Conservation (phyloP, 2,113 vertebrate genomes). For the Tachycineta bicolor region DNA sequence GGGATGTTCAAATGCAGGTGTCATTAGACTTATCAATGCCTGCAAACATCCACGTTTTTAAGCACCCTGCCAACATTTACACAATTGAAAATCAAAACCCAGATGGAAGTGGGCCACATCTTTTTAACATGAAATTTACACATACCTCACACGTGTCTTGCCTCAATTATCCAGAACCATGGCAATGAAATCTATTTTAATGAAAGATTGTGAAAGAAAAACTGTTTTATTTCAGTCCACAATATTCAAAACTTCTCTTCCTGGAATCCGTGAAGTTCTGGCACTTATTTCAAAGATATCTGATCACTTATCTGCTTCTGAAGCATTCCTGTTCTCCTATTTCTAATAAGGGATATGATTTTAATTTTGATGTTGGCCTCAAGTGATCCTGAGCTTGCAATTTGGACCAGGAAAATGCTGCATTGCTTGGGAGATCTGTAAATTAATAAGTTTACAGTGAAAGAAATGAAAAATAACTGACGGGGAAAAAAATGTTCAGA, state of each 20-base stretch:
- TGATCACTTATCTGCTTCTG: not conserved
- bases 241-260: not conserved
- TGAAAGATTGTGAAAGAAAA: not conserved
- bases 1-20: not conserved
- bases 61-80: not conserved
- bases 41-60: not conserved
- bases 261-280: not conserved
- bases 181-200: not conserved
- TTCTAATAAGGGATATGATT: not conserved
- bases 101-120: not conserved
- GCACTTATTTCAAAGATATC: not conserved
- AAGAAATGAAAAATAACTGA: not conserved
- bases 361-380: not conserved
- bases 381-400: not conserved
- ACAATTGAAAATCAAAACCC: not conserved
- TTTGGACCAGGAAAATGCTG: not conserved
- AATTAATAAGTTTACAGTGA: not conserved
- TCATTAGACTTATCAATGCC: rapidly evolving
- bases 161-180: not conserved
- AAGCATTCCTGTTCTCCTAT: not conserved
- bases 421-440: not conserved
- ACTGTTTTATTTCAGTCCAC: not conserved
- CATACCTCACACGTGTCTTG: rapidly evolving
- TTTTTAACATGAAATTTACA: not conserved
- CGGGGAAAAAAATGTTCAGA: not conserved